Base-by-base conservation (phyloP, 2,888 invertebrate species). In the Hermaeophaga mercurialis region DNA sequence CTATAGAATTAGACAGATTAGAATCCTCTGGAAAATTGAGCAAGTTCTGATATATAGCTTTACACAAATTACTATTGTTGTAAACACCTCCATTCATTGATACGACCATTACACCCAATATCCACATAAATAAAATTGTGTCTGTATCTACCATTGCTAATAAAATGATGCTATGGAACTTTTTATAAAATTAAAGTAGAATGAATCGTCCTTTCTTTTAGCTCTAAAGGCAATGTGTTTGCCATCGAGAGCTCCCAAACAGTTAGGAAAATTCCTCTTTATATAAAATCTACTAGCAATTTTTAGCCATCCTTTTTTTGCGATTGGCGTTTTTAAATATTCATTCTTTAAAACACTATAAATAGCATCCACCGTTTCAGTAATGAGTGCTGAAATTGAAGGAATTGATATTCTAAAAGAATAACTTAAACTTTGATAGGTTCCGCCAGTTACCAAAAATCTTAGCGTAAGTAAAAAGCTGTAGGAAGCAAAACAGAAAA, bases 391-490 rank as follows among this genome's bases (percentile, higher is more conserved):
- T 31, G 46, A 45, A 33, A 54, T 22, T 18, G 46, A n/a, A 19
- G 54, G 31, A 19, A 44, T 36, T 34, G 54, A 54, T 54, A 54
- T 36, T 54, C 46, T 14, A 36, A 46, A 54, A 14, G 54, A 46
- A 54, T 54, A 52, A 39, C 24, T 41, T 18, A 52, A 44, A 46
- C 46, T 47, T 9, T 24, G 33, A 46, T 22, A 46, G 14, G 54
- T 54, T 33, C 47, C 54, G 17, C 46, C 54, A 3, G 54, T 54
- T 46, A 46, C 43, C 17, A 52, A 28, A 28, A 52, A 59, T 52
- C 56, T 44, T 38, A 59, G 46, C 26, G 59, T 56, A 18, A 48
- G 17, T 14, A 48, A 19, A 14, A 48, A 48, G 17, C 48, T 48
- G 36, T 18, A 46, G n/a, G 12, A 4, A 36, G 12, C 34, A 6